Evolutionary conservation across 2,888 invertebrate species (phyloP), one percentile per base, ranked within the genome.

Genomic region (Hybos culiciformis): DNA sequence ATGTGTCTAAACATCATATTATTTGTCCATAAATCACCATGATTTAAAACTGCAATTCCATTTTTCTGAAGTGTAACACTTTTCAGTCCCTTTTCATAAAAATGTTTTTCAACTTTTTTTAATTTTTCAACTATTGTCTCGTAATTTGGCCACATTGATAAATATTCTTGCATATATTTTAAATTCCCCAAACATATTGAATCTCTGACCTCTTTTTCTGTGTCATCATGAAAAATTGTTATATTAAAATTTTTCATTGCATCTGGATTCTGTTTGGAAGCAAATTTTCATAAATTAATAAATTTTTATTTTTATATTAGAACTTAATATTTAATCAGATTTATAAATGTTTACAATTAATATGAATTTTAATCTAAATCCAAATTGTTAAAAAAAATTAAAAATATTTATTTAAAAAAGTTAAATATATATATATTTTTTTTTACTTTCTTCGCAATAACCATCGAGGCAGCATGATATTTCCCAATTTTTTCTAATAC

Each of bases 401-500:
- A 5, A n/a, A n/a, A n/a, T n/a, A n/a, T n/a, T n/a, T n/a, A n/a
- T n/a, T n/a, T n/a, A n/a, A n/a, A n/a, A n/a, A n/a, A n/a, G n/a
- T n/a, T n/a, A n/a, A n/a, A n/a, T n/a, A n/a, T n/a, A 18, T 32
- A 18, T 26, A 31, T n/a, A 18, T 24, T 19, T 8, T 49, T 54
- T 54, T n/a, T n/a, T 57, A 74, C 74, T 64, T 70, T 70, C 51
- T 72, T 66, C 38, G 62, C 63, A 44, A 73, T 52, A 26, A 71
- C 62, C 47, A 74, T 67, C 2, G 74, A 74, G n/a, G 68, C 66
- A 11, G 73, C 75, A 54, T 75, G 75, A 51, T 72, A 70, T 50
- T 62, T 66, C 3, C 70, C 75, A 53, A 75, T 54, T 54, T 71
- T 71, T 42, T 60, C 60, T 2, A 75, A 51, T 8, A 72, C 68